Base-by-base conservation (phyloP, 2,797 vertebrate genomes). In the Aldrovandia affinis region DNA sequence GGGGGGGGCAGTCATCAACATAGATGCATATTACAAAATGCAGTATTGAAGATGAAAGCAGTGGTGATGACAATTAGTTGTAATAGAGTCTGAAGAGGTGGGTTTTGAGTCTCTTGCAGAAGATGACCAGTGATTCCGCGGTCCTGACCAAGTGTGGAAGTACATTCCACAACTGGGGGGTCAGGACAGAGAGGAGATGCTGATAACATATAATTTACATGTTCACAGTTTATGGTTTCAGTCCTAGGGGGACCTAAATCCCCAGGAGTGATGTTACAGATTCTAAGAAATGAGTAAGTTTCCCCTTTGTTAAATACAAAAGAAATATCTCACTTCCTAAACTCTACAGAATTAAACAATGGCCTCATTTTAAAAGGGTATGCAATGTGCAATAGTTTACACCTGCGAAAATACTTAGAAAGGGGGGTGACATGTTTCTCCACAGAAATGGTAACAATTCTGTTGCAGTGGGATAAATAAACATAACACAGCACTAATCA, bases 401-500 rank as follows among this genome's bases (percentile, higher is more conserved):
- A 4, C 22, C 10, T n/a, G 73, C 25, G 22, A 77, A 77, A 47
- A 77, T 77, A 47, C 73, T 77, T 47, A 36, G 8, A 33, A 47
- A 42, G 18, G 73, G 42, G 25, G 42, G 9, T 10, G 73, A 77
- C n/a, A n/a, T 77, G 42, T 77, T 77, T 47, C 42, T 25, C 10
- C 22, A 47, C 39, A n/a, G 8, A 33, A 77, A 44, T 47, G 73
- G 33, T 39, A 36, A 39, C 22, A 70, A 15, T 70, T 77, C 73
- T 77, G 42, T 25, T 47, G 73, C 42, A 47, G 73, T n/a, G 22
- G 42, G 73, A 39, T 44, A 47, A n/a, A 77, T 77, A 77, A 77
- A 77, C 20, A 36, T 39, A 44, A 44, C 2, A 20, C 42, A 36
- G 73, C 73, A 77, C 55, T 77, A 77, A 77, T 77, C 42, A 77